Conservation (phyloP, 1,140 invertebrate species). For the Hestina assimilis region DNA sequence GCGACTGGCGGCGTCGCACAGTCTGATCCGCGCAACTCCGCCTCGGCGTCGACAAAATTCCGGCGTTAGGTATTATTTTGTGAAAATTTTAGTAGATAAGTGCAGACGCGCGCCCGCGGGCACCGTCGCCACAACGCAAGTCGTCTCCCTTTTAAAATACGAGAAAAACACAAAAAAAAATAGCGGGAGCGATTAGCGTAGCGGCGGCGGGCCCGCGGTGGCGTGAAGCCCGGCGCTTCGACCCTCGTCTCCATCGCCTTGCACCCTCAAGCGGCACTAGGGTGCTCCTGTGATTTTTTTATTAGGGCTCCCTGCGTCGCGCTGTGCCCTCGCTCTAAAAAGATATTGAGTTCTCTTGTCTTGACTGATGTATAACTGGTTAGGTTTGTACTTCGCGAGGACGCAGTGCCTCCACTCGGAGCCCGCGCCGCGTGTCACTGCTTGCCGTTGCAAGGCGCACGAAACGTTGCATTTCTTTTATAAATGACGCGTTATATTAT, state of each 20-base stretch:
- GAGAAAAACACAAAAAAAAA: conserved; percentile 61
- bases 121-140: conserved; percentile 25
- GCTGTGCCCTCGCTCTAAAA: conserved; percentile 28
- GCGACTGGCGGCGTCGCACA: conserved; percentile 30
- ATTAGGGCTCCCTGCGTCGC: conserved; percentile 24
- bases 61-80: conserved; percentile 76
- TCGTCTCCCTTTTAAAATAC: conserved; percentile 41
- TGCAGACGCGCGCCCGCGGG: conserved; percentile 34
- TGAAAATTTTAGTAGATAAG: conserved; percentile 75
- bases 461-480: conserved; percentile 66
- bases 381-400: conserved; percentile 29
- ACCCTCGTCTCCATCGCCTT: conserved; percentile 40
- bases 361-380: conserved; percentile 24
- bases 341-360: conserved; percentile 33
- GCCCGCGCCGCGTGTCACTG: conserved; percentile 20
- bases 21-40: conserved; percentile 30
- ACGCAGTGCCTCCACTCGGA: conserved; percentile 18
- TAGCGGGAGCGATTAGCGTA: conserved; percentile 22
- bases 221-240: conserved; percentile 40
- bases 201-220: conserved; percentile 26
- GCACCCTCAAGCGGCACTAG: conserved; percentile 30
- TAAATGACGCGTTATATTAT: conserved; percentile 62
- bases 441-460: conserved; percentile 38
- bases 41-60: conserved; percentile 62
- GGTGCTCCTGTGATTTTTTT: conserved; percentile 41